A percentile compares a stretch with the other conserved stretches of the same genome.
These are phyloP conservation scores for Pyralis farinalis DNA, from an alignment of 2,888 invertebrate species.

Conservation along the genomic window DNA sequence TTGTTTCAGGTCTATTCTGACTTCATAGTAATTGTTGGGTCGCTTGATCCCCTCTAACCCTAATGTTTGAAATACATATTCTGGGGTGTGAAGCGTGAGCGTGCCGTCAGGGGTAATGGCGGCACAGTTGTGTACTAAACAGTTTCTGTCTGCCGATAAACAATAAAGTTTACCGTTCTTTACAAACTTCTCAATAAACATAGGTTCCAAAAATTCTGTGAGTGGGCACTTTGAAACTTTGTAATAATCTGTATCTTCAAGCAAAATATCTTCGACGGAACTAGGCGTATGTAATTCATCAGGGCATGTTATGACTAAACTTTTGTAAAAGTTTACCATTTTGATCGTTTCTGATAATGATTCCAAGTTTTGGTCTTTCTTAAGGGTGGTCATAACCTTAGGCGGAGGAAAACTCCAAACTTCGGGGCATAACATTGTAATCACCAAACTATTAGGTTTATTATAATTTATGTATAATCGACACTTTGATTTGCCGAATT, in stretches of 20 bases:
- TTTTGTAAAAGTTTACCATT: conserved; percentile 60
- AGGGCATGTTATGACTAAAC: conserved; percentile 57
- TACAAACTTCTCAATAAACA: conserved; percentile 59
- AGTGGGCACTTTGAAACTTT: conserved; percentile 44
- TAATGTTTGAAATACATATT: conserved; percentile 58
- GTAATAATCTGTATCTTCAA: conserved; percentile 62
- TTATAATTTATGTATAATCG: no score
- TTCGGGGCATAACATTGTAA: conserved; percentile 62
- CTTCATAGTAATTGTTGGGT: conserved; percentile 51
- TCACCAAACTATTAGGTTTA: no score
- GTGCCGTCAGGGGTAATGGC: conserved; percentile 60
- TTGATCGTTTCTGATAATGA: conserved; percentile 33
- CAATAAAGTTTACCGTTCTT: conserved; percentile 55
- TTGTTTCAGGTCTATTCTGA: conserved; percentile 48
- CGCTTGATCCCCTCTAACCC: conserved; percentile 61
- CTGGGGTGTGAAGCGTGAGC: conserved; percentile 49
- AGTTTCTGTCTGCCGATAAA: conserved; percentile 47
- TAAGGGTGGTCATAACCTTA: conserved; percentile 43
- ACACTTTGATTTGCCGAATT: no score
- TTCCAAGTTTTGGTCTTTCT: conserved; percentile 35
- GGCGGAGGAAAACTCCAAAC: conserved; percentile 58
- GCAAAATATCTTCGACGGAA: conserved; percentile 41
- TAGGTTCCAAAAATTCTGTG: conserved; percentile 46
- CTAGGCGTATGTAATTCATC: conserved; percentile 54
- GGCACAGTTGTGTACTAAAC: conserved; percentile 56